Evolutionary conservation across 2,888 invertebrate genomes (phyloP).

Genomic region (Miltochrista miniata): DNA sequence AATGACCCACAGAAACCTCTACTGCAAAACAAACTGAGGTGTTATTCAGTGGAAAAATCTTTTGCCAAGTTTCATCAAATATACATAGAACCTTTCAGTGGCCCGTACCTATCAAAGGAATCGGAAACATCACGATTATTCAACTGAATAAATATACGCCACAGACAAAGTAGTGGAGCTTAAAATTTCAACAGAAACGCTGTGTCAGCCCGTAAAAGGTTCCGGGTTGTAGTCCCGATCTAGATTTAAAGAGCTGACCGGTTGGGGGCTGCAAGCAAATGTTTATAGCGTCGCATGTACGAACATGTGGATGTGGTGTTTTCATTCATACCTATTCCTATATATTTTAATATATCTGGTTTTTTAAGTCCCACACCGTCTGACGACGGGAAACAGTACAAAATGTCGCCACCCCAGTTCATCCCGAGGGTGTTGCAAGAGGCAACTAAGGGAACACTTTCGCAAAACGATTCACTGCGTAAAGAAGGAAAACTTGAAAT

Average conservation of each 20-base stretch:
- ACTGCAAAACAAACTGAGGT: conserved; percentile 2
- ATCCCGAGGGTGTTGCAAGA: too few relatives aligned
- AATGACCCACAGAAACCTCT: neutral
- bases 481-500: too few relatives aligned
- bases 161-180: conserved; percentile 30
- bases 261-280: conserved; percentile 41
- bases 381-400: too few relatives aligned
- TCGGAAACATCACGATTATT: conserved; percentile 32
- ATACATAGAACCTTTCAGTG: conserved; percentile 1
- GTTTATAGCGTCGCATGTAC: conserved; percentile 20
- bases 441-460: too few relatives aligned
- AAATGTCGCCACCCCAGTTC: too few relatives aligned
- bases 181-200: conserved; percentile 36
- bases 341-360: too few relatives aligned
- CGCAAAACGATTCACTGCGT: too few relatives aligned
- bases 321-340: too few relatives aligned
- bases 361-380: too few relatives aligned
- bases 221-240: conserved; percentile 38
- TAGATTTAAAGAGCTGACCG: conserved; percentile 49
- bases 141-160: conserved; percentile 30
- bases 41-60: conserved; percentile 2
- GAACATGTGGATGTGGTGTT: conserved; percentile 14
- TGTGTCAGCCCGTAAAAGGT: conserved; percentile 45
- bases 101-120: conserved; percentile 19
- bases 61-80: neutral